phyloP scores from a whole-genome alignment of 2,888 invertebrate genomes.

The Troides aeacus region DNA sequence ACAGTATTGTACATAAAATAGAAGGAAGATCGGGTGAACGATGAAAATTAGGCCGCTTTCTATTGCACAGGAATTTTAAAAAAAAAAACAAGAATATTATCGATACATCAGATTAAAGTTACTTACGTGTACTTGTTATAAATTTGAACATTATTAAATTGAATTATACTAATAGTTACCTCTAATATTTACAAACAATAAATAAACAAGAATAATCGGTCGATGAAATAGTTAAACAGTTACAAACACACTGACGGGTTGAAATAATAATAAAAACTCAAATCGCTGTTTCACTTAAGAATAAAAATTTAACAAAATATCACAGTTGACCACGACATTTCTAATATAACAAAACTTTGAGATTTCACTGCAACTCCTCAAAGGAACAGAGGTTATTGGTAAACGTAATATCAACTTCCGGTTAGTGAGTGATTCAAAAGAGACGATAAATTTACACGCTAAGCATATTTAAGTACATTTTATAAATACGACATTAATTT shows the following conservation, averaged over 20 bases:
- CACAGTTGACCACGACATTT: slow-evolving; percentile 79
- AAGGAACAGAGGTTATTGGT: slow-evolving; percentile 36
- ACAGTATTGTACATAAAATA: slow-evolving; percentile 62
- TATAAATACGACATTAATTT: slow-evolving; percentile 72
- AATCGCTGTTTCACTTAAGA: slow-evolving; percentile 66
- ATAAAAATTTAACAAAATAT: slow-evolving; percentile 79
- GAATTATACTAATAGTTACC: slow-evolving; percentile 53
- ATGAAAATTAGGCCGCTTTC: slow-evolving; percentile 62
- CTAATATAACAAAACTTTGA: slow-evolving; percentile 57
- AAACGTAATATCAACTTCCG: slow-evolving; percentile 22
- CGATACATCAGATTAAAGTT: slow-evolving; percentile 29
- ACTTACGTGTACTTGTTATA: slow-evolving; percentile 38
- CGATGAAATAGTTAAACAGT: slow-evolving; percentile 47
- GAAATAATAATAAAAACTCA: slow-evolving; percentile 53
- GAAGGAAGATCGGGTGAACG: slow-evolving; percentile 44
- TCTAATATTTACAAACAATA: slow-evolving; percentile 77
- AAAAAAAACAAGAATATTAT: slow-evolving; percentile 34
- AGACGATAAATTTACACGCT: slow-evolving; percentile 53
- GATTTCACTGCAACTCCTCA: slow-evolving; percentile 41
- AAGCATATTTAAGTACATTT: slow-evolving; percentile 74
- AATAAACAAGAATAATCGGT: slow-evolving; percentile 71
- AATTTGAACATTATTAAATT: slow-evolving; percentile 61
- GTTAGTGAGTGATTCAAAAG: slow-evolving; percentile 35
- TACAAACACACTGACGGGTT: slow-evolving; percentile 49
- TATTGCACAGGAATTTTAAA: slow-evolving; percentile 68